A percentile compares a stretch with the other conserved stretches of the same genome.
phyloP scores from a whole-genome alignment of 1,140 invertebrate species.

The Vanessa tameamea region DNA sequence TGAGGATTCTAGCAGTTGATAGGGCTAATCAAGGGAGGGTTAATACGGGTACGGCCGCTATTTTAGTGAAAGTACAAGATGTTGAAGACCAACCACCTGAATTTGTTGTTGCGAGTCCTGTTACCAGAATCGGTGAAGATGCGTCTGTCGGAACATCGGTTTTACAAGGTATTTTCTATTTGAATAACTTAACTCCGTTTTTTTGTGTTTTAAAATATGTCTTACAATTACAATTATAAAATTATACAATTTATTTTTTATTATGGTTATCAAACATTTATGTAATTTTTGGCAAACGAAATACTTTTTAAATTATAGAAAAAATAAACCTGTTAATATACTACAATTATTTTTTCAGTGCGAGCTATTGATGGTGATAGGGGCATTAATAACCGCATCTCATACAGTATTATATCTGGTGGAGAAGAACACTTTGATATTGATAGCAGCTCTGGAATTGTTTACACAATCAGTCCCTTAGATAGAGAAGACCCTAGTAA shows the following conservation, averaged over 20 bases:
- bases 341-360: conserved; percentile 78
- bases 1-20: conserved; percentile 91
- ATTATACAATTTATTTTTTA: too few relatives aligned
- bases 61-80: conserved; percentile 92
- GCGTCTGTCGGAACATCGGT: conserved; percentile 89
- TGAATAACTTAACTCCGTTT: not conserved
- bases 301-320: too few relatives aligned
- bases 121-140: conserved; percentile 93
- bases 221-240: too few relatives aligned
- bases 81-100: conserved; percentile 95
- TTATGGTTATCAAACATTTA: too few relatives aligned
- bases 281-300: too few relatives aligned
- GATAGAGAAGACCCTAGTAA: conserved; percentile 91
- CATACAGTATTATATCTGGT: conserved; percentile 89
- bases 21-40: conserved; percentile 89
- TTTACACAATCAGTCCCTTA: conserved; percentile 88
- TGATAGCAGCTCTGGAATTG: conserved; percentile 88
- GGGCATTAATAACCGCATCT: conserved; percentile 93
- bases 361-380: conserved; percentile 95
- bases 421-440: conserved; percentile 88
- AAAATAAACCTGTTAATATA: too few relatives aligned
- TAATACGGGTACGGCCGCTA: conserved; percentile 91
- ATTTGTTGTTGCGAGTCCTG: conserved; percentile 92
- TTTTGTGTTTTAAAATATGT: too few relatives aligned
- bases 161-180: conserved; percentile 84